Percentiles rank a stretch among this genome's conserved stretches.
These are phyloP conservation scores for Perca fluviatilis DNA, from an alignment of 2,113 vertebrate species.

Conservation along the genomic window DNA sequence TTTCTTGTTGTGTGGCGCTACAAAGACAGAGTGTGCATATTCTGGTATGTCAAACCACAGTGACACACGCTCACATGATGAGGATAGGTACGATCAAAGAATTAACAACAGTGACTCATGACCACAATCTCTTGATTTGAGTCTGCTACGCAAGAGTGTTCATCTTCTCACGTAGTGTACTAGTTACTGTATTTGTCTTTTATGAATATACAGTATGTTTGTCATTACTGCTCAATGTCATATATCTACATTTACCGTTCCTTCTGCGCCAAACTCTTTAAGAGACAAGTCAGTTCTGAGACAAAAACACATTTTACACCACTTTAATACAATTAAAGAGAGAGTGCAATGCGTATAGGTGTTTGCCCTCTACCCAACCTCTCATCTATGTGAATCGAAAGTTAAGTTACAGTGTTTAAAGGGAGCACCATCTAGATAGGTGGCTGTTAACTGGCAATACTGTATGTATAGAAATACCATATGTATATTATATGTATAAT, in stretches of 20 bases:
- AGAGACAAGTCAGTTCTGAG: neutral
- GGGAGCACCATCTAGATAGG: neutral
- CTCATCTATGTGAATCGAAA: neutral
- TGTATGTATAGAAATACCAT: too few relatives aligned
- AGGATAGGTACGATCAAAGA: constrained; percentile 65
- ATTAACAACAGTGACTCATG: constrained; percentile 64
- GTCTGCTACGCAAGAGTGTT: constrained; percentile 26
- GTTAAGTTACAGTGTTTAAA: neutral
- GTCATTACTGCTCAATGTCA: neutral
- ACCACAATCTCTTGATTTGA: constrained; percentile 68
- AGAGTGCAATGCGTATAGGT: too few relatives aligned
- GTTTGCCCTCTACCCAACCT: neutral
- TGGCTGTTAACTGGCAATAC: neutral
- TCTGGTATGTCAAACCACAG: constrained; percentile 57
- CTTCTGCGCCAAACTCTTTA: neutral
- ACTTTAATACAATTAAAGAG: neutral
- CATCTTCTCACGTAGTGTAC: constrained; percentile 38
- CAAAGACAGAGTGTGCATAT: constrained; percentile 10
- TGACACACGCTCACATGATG: constrained; percentile 69
- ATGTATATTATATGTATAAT: too few relatives aligned
- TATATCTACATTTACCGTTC: constrained; percentile 7
- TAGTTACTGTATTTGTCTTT: constrained; percentile 29
- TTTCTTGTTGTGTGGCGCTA: constrained; percentile 40
- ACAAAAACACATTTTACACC: neutral
- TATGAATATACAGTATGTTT: constrained; percentile 32